Evolutionary conservation across 2,888 invertebrate genomes (phyloP).

Genomic region (Tromatobia lineatoria): DNA sequence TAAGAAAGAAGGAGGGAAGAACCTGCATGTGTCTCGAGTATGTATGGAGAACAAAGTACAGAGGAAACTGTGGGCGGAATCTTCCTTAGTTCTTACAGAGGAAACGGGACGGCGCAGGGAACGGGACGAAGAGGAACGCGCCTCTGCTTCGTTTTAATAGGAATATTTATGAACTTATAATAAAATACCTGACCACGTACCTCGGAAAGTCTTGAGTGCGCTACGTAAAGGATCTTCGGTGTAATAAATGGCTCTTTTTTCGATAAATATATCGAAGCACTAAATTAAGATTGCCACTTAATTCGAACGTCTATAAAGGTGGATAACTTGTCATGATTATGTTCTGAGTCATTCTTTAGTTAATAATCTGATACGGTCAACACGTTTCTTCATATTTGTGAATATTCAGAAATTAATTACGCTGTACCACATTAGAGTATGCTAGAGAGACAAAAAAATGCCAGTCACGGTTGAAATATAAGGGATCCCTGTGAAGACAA

Average conservation of each 20-base stretch:
- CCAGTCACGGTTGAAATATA: too few relatives aligned
- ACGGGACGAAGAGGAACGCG: not conserved
- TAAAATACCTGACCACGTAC: conserved; percentile 62
- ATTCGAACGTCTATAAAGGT: not conserved
- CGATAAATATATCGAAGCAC: conserved; percentile 50
- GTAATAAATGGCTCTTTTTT: conserved; percentile 43
- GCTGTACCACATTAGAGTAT: too few relatives aligned
- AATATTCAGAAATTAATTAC: too few relatives aligned
- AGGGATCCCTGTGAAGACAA: too few relatives aligned
- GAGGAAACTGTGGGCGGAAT: not conserved
- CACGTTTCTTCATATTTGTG: too few relatives aligned
- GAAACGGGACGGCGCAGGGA: conserved; percentile 6
- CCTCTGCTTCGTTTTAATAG: conserved; percentile 41
- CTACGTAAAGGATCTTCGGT: conserved; percentile 12
- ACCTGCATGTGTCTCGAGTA: conserved; percentile 15
- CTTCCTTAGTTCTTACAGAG: conserved; percentile 8
- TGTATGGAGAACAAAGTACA: conserved; percentile 18
- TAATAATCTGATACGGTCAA: too few relatives aligned
- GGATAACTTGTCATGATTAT: conserved; percentile 9
- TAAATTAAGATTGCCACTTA: conserved; percentile 52
- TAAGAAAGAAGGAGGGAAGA: not conserved
- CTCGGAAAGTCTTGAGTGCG: conserved; percentile 21
- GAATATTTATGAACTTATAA: conserved; percentile 69
- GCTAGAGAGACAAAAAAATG: too few relatives aligned
- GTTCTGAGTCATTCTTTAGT: conserved; percentile 4